These are phyloP conservation scores for Asobara japonica DNA, from an alignment of 1,140 invertebrate species.

Conservation along the genomic window DNA sequence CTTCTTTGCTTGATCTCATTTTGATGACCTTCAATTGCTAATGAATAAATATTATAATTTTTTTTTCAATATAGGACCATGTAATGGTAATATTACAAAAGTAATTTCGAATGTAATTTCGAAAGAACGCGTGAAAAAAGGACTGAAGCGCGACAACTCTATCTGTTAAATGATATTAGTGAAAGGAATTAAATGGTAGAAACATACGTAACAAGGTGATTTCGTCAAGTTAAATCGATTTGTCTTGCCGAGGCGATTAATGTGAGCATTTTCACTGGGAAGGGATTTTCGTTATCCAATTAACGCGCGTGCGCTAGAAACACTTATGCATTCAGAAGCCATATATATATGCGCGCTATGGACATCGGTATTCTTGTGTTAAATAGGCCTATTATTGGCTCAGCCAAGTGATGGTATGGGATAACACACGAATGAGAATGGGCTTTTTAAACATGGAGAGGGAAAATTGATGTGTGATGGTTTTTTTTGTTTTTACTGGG, in stretches of 20 bases:
- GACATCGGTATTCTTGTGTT: slow-evolving; percentile 5
- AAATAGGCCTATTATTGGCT: neutral
- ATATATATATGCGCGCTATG: neutral
- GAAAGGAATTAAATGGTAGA: neutral
- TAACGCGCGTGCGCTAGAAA: slow-evolving; percentile 29
- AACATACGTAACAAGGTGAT: neutral
- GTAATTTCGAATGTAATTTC: no score
- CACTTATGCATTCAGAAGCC: slow-evolving; percentile 24
- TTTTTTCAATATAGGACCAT: neutral
- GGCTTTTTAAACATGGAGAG: neutral
- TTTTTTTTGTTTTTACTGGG: neutral
- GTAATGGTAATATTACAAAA: no score
- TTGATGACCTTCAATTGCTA: neutral
- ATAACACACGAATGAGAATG: slow-evolving; percentile 19
- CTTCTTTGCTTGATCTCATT: neutral
- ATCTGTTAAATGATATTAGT: neutral
- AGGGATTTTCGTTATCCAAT: slow-evolving; percentile 20
- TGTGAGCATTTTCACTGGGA: neutral
- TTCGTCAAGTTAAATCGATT: slow-evolving; percentile 20
- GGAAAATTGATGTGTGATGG: neutral
- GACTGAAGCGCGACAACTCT: neutral
- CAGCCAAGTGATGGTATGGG: neutral
- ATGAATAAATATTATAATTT: neutral
- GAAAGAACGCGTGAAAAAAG: no score
- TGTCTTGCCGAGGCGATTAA: slow-evolving; percentile 20